Evolutionary conservation across 2,797 vertebrate genomes (phyloP).

Genomic region (Sternotherus odoratus): DNA sequence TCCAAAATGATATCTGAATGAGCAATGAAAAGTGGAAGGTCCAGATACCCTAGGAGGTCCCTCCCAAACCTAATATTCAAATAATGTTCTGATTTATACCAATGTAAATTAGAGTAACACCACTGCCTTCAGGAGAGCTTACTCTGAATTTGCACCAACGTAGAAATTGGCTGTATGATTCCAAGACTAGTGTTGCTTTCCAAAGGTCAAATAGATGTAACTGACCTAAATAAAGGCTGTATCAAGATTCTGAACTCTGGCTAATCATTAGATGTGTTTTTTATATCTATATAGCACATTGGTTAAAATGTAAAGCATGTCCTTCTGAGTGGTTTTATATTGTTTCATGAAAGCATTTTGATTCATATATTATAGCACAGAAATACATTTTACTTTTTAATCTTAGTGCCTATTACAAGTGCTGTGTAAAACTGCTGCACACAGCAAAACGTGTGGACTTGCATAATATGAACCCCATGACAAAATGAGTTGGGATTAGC

Average conservation of each 20-base stretch:
- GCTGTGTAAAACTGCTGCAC: slow-evolving; percentile 28
- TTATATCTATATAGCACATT: neutral
- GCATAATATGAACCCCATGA: slow-evolving; percentile 7
- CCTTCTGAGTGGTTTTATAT: neutral
- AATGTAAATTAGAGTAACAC: neutral
- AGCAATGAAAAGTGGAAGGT: neutral
- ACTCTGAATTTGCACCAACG: neutral
- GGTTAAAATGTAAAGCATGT: neutral
- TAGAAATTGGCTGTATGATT: neutral
- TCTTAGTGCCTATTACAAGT: neutral
- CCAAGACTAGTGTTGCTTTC: neutral
- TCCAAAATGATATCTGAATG: slow-evolving; percentile 37
- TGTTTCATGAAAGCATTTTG: neutral
- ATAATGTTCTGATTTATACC: neutral
- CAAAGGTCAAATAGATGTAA: neutral
- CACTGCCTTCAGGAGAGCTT: neutral
- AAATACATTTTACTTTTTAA: neutral
- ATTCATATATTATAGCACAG: neutral
- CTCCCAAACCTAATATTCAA: neutral
- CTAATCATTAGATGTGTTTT: neutral
- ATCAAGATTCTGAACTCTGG: neutral
- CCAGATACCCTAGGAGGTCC: neutral
- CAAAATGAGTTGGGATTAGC: slow-evolving; percentile 31
- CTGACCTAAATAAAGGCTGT: neutral
- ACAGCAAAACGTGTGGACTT: neutral